Conservation (phyloP, 2,113 vertebrate species). For the Apistogramma diplotaenia region DNA sequence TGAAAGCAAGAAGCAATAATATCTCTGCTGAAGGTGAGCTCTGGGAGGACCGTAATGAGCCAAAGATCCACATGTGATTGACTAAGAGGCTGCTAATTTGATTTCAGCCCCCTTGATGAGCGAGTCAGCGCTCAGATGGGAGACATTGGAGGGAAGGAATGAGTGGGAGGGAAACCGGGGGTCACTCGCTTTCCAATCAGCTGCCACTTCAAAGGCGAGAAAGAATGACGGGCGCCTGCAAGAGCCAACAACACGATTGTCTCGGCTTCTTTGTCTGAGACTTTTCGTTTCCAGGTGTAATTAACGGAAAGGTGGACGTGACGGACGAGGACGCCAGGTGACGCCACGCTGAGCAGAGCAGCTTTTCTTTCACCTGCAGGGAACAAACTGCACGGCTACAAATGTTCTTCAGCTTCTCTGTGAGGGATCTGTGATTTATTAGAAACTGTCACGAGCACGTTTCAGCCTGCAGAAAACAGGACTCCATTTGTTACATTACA, state of each 20-base stretch:
- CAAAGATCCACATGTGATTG: slow-evolving; percentile 52
- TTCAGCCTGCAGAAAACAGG: not conserved
- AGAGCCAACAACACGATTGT: not conserved
- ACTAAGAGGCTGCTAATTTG: slow-evolving; percentile 59
- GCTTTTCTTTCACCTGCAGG: slow-evolving; percentile 19
- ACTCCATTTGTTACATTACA: not conserved
- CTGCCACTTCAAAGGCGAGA: slow-evolving; percentile 22
- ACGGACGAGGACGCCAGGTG: slow-evolving; percentile 34
- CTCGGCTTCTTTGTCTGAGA: not conserved
- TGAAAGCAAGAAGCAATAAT: slow-evolving; percentile 40
- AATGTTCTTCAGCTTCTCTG: slow-evolving; percentile 4
- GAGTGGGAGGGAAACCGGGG: not conserved
- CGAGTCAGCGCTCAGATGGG: slow-evolving; percentile 15
- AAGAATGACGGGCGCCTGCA: not conserved
- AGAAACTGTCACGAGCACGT: slow-evolving; percentile 2
- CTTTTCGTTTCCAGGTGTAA: slow-evolving; percentile 28
- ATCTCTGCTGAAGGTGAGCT: slow-evolving; percentile 44
- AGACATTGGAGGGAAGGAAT: not conserved
- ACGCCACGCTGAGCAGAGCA: slow-evolving; percentile 11
- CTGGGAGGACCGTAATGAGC: slow-evolving; percentile 52
- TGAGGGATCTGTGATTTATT: slow-evolving; percentile 11
- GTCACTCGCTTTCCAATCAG: slow-evolving; percentile 34
- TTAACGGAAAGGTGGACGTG: slow-evolving; percentile 54
- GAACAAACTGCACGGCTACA: slow-evolving; percentile 5
- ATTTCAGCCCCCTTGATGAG: slow-evolving; percentile 53